A percentile compares a stretch with the other conserved stretches of the same genome.
phyloP scores from a whole-genome alignment of 2,888 invertebrate species.

The Drosophila tanythrix region DNA sequence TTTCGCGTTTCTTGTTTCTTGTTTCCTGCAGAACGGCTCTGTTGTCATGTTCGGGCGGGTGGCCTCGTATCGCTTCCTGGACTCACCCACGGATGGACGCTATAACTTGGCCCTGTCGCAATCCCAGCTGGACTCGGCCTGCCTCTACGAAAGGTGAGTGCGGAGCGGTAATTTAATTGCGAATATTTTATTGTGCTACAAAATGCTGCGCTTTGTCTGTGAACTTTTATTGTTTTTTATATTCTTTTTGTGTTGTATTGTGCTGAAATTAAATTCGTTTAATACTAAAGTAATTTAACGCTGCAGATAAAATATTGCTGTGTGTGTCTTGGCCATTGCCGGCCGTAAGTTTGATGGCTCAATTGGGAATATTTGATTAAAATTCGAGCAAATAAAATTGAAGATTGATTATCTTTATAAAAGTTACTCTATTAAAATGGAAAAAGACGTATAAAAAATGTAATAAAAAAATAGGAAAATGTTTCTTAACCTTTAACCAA shows the following conservation, averaged over 20 bases:
- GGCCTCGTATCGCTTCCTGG: conserved; percentile 93
- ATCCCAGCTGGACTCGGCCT: conserved; percentile 90
- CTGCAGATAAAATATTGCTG: not conserved
- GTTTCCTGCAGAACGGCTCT: conserved; percentile 89
- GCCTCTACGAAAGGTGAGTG: conserved; percentile 92
- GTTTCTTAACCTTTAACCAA: not conserved
- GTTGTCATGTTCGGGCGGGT: conserved; percentile 94
- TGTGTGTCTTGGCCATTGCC: not conserved
- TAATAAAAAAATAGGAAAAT: not conserved
- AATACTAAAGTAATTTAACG: not conserved
- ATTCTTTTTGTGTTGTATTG: not conserved
- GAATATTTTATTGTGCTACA: conserved; percentile 3
- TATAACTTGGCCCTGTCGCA: conserved; percentile 91
- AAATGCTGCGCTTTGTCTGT: conserved; percentile 26
- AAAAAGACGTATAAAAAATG: no score
- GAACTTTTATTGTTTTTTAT: not conserved
- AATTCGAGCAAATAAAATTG: not conserved
- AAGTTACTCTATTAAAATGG: no score
- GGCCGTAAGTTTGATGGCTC: not conserved
- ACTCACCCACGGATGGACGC: conserved; percentile 92
- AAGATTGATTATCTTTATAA: not conserved
- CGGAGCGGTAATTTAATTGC: not conserved
- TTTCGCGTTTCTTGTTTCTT: not conserved
- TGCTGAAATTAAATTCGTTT: not conserved
- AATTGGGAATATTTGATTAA: not conserved